phyloP scores from a whole-genome alignment of 2,113 vertebrate genomes.

The Corythornis madagascariensis region DNA sequence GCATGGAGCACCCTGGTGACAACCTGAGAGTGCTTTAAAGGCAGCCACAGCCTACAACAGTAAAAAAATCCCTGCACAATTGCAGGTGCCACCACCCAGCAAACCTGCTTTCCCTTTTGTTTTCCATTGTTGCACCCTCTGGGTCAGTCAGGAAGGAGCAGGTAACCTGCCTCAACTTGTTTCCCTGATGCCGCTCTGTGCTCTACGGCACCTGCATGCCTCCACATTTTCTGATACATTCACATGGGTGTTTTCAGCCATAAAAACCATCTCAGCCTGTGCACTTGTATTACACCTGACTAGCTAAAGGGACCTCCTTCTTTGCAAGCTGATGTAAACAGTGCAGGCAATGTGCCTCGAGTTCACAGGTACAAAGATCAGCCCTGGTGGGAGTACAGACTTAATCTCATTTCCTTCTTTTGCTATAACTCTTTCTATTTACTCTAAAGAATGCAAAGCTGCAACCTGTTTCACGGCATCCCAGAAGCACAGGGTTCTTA shows the following conservation, averaged over 20 bases:
- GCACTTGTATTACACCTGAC: neutral
- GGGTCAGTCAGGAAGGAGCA: neutral
- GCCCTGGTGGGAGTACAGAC: accelerated
- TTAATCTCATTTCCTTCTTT: neutral
- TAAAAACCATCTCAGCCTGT: neutral
- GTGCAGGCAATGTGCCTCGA: too few relatives aligned
- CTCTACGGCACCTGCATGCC: accelerated
- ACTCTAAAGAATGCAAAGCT: neutral
- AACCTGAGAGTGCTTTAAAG: neutral
- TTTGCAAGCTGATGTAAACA: accelerated
- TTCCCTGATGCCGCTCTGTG: neutral
- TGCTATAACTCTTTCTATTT: neutral
- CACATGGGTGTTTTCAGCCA: accelerated
- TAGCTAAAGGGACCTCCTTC: neutral
- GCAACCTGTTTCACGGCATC: accelerated
- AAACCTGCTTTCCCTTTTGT: neutral
- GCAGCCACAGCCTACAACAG: neutral
- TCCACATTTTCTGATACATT: neutral
- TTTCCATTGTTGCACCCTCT: neutral
- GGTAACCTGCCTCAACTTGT: neutral
- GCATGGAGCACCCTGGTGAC: neutral
- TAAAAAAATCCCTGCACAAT: neutral
- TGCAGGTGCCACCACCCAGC: neutral
- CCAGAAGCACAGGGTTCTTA: neutral
- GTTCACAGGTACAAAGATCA: neutral